Percentiles rank a stretch among this genome's conserved stretches.
Conservation (phyloP, 2,888 invertebrate genomes). For the Brachyptera putata region DNA sequence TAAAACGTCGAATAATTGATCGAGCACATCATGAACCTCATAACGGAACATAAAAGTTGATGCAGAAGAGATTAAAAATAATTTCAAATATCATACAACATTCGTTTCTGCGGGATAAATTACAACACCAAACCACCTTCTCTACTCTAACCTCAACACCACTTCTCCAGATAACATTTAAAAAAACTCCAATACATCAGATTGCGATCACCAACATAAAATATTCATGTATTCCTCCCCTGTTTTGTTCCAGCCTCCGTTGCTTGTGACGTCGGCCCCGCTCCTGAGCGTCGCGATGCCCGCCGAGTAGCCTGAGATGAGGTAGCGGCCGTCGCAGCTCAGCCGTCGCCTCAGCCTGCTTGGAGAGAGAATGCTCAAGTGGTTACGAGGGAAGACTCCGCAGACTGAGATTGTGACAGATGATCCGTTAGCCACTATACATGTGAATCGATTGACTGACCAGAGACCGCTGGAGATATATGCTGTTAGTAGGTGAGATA, state of each 20-base stretch:
- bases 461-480: constrained; percentile 46
- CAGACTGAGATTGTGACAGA: constrained; percentile 36
- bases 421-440: constrained; percentile 41
- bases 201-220: too few relatives aligned
- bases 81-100: too few relatives aligned
- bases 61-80: too few relatives aligned
- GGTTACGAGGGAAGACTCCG: constrained; percentile 21
- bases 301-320: constrained; percentile 17
- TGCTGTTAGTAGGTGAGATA: constrained; percentile 50
- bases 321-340: constrained; percentile 16
- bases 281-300: constrained; percentile 8
- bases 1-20: too few relatives aligned
- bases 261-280: neutral
- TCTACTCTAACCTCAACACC: too few relatives aligned
- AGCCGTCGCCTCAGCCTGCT: neutral
- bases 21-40: too few relatives aligned
- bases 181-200: too few relatives aligned
- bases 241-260: neutral
- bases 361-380: constrained; percentile 27
- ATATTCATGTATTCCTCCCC: too few relatives aligned
- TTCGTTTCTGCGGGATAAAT: too few relatives aligned
- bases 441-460: constrained; percentile 41
- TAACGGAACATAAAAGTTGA: too few relatives aligned
- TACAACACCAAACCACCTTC: too few relatives aligned
- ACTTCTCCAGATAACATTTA: too few relatives aligned